phyloP scores from a whole-genome alignment of 1,140 invertebrate genomes.

The Ips typographus region DNA sequence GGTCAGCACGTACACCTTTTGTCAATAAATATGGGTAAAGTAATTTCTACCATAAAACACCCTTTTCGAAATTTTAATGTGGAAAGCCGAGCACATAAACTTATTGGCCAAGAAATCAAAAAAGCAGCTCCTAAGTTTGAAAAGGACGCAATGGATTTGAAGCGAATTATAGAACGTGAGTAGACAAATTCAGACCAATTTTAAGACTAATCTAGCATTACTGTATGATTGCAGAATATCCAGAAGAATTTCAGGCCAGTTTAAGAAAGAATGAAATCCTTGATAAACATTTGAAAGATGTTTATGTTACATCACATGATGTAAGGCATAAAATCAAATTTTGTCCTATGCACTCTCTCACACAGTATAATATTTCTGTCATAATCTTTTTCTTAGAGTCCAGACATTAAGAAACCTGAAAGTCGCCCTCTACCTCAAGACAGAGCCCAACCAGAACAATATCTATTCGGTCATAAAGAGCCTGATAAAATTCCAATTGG shows the following conservation, averaged over 20 bases:
- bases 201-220: neutral
- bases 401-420: no score
- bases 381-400: no score
- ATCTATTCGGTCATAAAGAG: conserved; percentile 61
- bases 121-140: conserved; percentile 63
- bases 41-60: conserved; percentile 53
- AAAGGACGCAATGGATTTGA: conserved; percentile 60
- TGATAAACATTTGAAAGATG: conserved; percentile 63
- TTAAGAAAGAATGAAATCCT: conserved; percentile 61
- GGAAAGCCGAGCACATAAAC: conserved; percentile 67
- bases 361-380: neutral
- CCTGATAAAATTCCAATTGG: conserved; percentile 56
- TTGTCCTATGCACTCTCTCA: neutral
- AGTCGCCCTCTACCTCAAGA: conserved; percentile 54
- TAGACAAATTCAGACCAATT: neutral
- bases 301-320: conserved; percentile 68
- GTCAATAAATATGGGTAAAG: conserved; percentile 55
- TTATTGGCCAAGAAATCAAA: conserved; percentile 68
- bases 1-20: no score
- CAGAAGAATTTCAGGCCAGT: conserved; percentile 60
- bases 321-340: conserved; percentile 44
- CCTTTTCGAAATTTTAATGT: conserved; percentile 65
- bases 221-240: conserved; percentile 58
- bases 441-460: conserved; percentile 48
- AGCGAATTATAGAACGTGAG: conserved; percentile 61